These are phyloP conservation scores for Heliconius hermathena DNA, from an alignment of 1,140 invertebrate genomes.

Conservation along the genomic window DNA sequence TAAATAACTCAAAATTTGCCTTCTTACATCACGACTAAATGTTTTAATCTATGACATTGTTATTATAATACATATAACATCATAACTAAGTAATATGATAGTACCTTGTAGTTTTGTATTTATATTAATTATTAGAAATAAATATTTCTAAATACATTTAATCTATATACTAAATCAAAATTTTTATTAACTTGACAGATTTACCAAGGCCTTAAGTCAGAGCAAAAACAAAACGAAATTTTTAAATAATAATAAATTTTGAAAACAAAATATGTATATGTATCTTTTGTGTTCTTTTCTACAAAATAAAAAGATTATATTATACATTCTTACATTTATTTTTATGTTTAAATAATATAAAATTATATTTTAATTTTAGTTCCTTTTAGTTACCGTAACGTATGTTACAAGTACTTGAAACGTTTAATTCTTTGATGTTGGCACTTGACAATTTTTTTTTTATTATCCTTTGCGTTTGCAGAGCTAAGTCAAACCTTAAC, in stretches of 20 bases:
- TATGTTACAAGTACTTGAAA: not conserved
- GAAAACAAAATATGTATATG: not conserved
- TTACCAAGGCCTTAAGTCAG: conserved; percentile 14
- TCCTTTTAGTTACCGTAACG: too few species aligned
- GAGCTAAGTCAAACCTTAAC: conserved; percentile 1
- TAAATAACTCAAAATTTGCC: conserved; percentile 38
- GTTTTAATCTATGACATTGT: not conserved
- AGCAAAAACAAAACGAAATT: conserved; percentile 28
- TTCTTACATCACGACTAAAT: conserved; percentile 71
- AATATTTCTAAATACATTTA: conserved; percentile 47
- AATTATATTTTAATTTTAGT: too few species aligned
- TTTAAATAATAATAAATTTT: too few species aligned
- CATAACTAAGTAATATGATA: conserved; percentile 10
- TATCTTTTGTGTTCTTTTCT: not conserved
- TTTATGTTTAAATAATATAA: not conserved
- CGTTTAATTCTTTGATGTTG: not conserved
- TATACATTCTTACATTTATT: not conserved
- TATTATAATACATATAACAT: not conserved
- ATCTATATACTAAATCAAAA: conserved; percentile 24
- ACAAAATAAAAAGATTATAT: not conserved
- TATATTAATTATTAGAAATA: conserved; percentile 26
- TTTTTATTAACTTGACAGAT: conserved; percentile 21
- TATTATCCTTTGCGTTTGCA: conserved; percentile 19
- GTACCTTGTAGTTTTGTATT: not conserved
- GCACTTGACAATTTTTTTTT: conserved; percentile 10